Evolutionary conservation across 2,113 vertebrate species (phyloP).

Genomic region (Muntiacus reevesi): DNA sequence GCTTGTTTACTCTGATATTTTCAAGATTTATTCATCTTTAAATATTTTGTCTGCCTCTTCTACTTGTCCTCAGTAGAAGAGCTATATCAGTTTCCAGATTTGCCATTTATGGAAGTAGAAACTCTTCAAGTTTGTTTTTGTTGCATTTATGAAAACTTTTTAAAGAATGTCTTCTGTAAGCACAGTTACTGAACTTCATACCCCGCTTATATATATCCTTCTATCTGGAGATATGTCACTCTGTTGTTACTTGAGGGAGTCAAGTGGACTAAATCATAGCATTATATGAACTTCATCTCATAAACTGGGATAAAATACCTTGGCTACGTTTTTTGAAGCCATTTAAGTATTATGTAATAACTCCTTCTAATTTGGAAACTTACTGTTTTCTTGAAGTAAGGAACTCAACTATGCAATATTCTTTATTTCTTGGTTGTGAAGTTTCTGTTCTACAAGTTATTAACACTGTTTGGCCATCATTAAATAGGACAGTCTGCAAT

Average conservation of each 20-base stretch:
- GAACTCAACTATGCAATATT: background rate
- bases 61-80: background rate
- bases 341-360: background rate
- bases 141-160: background rate
- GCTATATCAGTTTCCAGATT: background rate
- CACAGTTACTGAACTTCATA: background rate
- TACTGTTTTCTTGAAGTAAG: background rate
- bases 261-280: background rate
- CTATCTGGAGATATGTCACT: background rate
- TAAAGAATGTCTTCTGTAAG: background rate
- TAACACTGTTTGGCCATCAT: background rate
- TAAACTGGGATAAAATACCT: background rate
- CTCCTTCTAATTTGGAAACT: background rate
- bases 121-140: background rate
- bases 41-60: background rate
- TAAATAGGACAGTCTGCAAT: constrained; percentile 89
- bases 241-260: background rate
- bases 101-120: background rate
- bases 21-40: background rate
- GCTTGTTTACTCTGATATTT: background rate
- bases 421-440: background rate
- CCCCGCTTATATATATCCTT: background rate
- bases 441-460: background rate
- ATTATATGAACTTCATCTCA: background rate
- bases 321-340: background rate